Evolutionary conservation across 2,888 invertebrate genomes (phyloP).

Genomic region (Chloromyia formosa): DNA sequence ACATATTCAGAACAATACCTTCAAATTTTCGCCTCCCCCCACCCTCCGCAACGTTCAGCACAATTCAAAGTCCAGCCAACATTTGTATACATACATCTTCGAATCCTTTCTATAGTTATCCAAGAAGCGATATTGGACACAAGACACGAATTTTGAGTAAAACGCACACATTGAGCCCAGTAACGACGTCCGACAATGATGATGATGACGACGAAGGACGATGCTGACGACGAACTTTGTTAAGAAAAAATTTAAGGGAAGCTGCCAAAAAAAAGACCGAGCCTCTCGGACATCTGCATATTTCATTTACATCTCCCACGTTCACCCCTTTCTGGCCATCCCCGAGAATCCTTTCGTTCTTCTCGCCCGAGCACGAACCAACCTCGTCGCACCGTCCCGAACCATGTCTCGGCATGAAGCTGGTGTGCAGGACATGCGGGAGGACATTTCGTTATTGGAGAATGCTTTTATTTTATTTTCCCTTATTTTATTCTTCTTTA

Average conservation of each 20-base stretch:
- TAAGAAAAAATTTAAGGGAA: constrained; percentile 2
- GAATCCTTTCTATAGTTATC: constrained; percentile 41
- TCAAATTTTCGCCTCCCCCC: not conserved
- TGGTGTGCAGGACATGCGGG: constrained; percentile 36
- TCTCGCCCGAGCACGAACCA: constrained; percentile 3
- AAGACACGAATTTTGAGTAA: constrained; percentile 26
- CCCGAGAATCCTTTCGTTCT: not conserved
- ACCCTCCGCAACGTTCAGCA: not conserved
- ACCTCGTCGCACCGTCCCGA: too few species aligned
- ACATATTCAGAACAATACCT: too few species aligned
- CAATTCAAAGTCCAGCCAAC: constrained; percentile 5
- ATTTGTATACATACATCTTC: constrained; percentile 23
- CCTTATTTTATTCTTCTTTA: constrained; percentile 33
- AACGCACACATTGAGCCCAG: constrained; percentile 21
- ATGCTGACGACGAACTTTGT: constrained; percentile 16
- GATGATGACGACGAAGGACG: constrained; percentile 11
- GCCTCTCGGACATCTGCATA: constrained; percentile 52
- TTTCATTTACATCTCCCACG: constrained; percentile 54
- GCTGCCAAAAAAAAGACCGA: constrained; percentile 11
- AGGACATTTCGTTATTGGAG: constrained; percentile 35
- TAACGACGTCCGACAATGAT: constrained; percentile 21
- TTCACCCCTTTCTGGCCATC: constrained; percentile 18
- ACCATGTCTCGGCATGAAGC: not conserved
- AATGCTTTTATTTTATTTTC: constrained; percentile 41
- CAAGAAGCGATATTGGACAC: constrained; percentile 26